Base-by-base conservation (phyloP, 2,797 vertebrate genomes). In the Poecilia gillii region DNA sequence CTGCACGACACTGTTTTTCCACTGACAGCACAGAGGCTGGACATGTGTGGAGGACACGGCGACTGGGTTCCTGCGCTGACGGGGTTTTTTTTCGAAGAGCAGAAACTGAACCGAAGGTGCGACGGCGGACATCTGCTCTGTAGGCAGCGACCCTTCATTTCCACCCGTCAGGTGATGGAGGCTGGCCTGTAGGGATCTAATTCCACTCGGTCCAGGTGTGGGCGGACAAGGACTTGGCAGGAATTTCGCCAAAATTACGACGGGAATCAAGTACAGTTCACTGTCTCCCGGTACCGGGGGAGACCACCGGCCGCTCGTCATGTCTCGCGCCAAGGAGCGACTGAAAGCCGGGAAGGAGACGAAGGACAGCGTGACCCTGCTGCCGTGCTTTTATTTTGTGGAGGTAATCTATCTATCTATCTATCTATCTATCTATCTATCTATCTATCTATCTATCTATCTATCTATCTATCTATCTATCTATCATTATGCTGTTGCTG, bases 321-420 rank as follows among this genome's bases (percentile, higher is more conserved):
- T 98, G 97, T 97, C 97, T 89, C 89, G 92, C 39, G 95, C 96
- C 20, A 97, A 98, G 94, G 97, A 98, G 93, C 95, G 97, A 89
- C 96, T 94, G 59, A 97, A 96, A 95, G 88, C 87, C 83, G 96
- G 95, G 91, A 97, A 94, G 92, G 96, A 97, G 89, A 96, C 97
- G 94, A 98, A 99, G 96, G 98, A 99, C 94, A 99, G 98, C 93
- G 96, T 99, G 89, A 98, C 97, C 55, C 96, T 99, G 85, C 94
- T 98, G 90, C 98, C 98, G 80, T 99, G 98, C 94, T 99, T 99
- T 93, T 99, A 99, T 92, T 99, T 99, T 91, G 98, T 98, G 74
- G 98, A 99, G 97, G 97, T 99, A 83, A 86, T 83, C 77, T 49
- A 46, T 85, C 75, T 41, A 76, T 87, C 68, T 46, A 51, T 81